phyloP scores from a whole-genome alignment of 2,113 vertebrate genomes.

The Seriola aureovittata region DNA sequence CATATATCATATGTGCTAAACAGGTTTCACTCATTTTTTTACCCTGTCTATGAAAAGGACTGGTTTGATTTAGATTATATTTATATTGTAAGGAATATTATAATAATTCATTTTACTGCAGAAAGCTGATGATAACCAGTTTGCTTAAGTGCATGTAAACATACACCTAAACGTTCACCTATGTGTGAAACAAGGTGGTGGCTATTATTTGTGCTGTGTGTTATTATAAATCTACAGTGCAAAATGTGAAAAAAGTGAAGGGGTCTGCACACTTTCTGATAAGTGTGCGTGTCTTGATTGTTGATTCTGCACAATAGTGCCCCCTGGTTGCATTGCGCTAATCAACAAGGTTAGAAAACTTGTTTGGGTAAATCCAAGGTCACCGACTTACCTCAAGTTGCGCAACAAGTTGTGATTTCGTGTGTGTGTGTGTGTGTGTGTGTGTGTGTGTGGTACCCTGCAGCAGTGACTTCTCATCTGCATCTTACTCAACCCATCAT shows the following conservation, averaged over 20 bases:
- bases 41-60: neutral
- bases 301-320: constrained; percentile 43
- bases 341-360: neutral
- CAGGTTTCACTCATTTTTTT: neutral
- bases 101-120: neutral
- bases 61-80: neutral
- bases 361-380: constrained; percentile 19
- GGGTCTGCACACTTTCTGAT: too few species aligned
- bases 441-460: neutral
- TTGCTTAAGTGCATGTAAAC: neutral
- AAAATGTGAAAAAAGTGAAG: too few species aligned
- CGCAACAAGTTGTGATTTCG: constrained; percentile 11
- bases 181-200: neutral
- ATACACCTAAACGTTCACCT: neutral
- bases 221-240: neutral
- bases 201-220: neutral
- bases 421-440: constrained; percentile 1
- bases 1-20: neutral
- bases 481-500: constrained; percentile 16
- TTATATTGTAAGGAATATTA: neutral
- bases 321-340: constrained; percentile 41
- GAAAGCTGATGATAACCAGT: neutral
- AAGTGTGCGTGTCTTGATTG: neutral
- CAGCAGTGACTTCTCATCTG: constrained; percentile 33
- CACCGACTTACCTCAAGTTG: constrained; percentile 11